phyloP scores from a whole-genome alignment of 2,113 vertebrate genomes.

The Miniopterus natalensis region DNA sequence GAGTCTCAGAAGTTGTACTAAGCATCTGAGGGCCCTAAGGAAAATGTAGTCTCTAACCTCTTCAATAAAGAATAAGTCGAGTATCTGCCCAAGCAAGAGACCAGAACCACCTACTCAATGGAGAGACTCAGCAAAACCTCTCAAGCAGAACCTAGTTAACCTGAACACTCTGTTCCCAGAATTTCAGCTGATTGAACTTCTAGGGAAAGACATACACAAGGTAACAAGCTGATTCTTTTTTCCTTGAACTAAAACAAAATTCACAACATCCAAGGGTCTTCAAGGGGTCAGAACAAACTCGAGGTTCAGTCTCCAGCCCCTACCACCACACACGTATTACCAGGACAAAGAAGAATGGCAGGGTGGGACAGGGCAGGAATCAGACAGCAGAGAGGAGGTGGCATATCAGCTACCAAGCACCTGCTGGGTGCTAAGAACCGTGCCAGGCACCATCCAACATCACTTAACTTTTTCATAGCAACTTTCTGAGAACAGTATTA shows the following conservation, averaged over 20 bases:
- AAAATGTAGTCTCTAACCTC: constrained; percentile 40
- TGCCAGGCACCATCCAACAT: neutral
- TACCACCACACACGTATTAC: neutral
- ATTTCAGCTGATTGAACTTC: constrained; percentile 53
- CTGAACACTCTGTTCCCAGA: constrained; percentile 50
- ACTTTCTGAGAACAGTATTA: neutral
- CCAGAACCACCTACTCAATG: neutral
- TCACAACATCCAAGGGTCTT: neutral
- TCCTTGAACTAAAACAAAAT: constrained; percentile 44
- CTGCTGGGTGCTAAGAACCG: neutral
- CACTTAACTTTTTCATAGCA: neutral
- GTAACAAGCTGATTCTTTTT: constrained; percentile 47
- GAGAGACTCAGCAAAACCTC: constrained; percentile 6
- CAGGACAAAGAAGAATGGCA: neutral
- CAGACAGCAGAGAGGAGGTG: accelerated
- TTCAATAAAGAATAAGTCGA: constrained; percentile 52
- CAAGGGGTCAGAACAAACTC: constrained; percentile 53
- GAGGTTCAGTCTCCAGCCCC: neutral
- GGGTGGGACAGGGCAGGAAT: neutral
- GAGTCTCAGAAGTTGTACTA: neutral
- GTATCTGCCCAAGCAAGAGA: neutral
- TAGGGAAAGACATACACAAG: neutral
- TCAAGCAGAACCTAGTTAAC: constrained; percentile 54
- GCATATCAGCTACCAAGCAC: neutral
- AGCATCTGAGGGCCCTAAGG: neutral